Percentiles rank a stretch among this genome's conserved stretches.
Conservation (phyloP, 2,113 vertebrate genomes). For the Thamnophis sirtalis region DNA sequence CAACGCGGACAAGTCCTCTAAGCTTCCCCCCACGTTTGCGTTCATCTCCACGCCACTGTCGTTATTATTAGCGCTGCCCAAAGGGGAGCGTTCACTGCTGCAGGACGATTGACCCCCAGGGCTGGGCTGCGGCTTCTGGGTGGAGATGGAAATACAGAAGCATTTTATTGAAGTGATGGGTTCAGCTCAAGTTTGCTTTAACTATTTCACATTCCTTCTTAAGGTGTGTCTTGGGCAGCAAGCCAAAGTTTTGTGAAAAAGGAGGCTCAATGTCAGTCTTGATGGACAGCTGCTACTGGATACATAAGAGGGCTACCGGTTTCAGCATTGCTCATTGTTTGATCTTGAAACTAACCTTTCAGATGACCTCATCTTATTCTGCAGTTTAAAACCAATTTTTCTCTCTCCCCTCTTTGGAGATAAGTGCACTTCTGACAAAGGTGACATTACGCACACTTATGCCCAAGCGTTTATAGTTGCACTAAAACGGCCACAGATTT, state of each 20-base stretch:
- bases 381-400: background rate
- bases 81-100: constrained; percentile 92
- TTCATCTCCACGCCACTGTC: constrained; percentile 98
- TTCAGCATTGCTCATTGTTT: background rate
- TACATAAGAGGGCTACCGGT: background rate
- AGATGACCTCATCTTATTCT: background rate
- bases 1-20: constrained; percentile 88
- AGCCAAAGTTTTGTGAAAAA: background rate
- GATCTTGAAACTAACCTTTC: background rate
- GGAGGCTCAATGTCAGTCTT: background rate
- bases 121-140: constrained; percentile 90
- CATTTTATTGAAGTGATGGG: background rate
- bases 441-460: background rate
- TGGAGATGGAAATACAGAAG: background rate
- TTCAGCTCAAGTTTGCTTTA: background rate
- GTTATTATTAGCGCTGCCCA: constrained; percentile 93
- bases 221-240: background rate
- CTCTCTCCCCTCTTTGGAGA: background rate
- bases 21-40: constrained; percentile 85
- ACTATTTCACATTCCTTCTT: background rate
- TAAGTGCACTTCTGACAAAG: background rate
- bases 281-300: background rate
- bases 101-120: constrained; percentile 92
- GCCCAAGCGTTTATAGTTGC: background rate
- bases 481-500: background rate